A percentile compares a stretch with the other conserved stretches of the same genome.
Conservation (phyloP, 2,113 vertebrate species). For the Numenius arquata region DNA sequence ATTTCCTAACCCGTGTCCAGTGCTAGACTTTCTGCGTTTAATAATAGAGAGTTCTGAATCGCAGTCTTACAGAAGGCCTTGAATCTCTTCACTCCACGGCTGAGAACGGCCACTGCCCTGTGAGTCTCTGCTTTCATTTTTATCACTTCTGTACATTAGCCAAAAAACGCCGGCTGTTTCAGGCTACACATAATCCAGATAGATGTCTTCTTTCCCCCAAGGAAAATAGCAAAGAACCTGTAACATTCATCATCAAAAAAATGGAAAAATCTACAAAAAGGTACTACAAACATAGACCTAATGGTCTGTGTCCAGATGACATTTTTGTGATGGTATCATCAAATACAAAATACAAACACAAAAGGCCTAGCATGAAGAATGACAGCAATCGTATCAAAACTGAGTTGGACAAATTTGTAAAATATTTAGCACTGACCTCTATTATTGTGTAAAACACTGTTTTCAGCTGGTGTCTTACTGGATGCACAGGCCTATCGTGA, state of each 20-base stretch:
- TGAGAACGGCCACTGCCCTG: background rate
- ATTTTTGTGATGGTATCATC: background rate
- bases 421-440: background rate
- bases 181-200: background rate
- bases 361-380: background rate
- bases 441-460: background rate
- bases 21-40: background rate
- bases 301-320: background rate
- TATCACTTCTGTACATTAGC: background rate
- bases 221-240: background rate
- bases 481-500: fast-evolving
- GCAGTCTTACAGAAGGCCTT: background rate
- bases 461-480: background rate
- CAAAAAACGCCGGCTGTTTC: background rate
- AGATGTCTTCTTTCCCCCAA: background rate
- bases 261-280: background rate
- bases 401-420: background rate
- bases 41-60: background rate
- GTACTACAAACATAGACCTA: background rate
- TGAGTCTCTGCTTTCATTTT: background rate
- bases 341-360: background rate
- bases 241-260: background rate
- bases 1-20: background rate
- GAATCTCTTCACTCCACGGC: background rate
- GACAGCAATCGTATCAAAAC: background rate